Evolutionary conservation across 2,797 vertebrate genomes (phyloP), one percentile per base, ranked within the genome.

Genomic region (Poecilia picta): DNA sequence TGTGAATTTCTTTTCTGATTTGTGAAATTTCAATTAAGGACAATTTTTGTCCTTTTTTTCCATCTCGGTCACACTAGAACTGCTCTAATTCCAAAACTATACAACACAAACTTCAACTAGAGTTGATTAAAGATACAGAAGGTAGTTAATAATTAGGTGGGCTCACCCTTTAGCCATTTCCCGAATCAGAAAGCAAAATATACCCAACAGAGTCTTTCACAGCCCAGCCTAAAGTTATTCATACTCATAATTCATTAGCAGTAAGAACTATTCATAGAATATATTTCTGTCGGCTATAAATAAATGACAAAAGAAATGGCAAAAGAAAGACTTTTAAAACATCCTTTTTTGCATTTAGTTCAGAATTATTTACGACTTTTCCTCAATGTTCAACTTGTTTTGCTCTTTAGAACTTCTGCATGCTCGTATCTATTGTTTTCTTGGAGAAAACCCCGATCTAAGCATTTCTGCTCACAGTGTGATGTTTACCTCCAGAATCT

Each of bases 201-300:
- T 11, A 39, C 10, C 74, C 53, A 77, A 88, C 51, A 8, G 64
- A 90, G 85, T 91, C 25, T 15, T 25, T 16, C 47, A 20, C 13
- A 25, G 16, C 13, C 55, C 12, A 55, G 33, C 8, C 8, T 25
- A 43, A 77, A 77, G 16, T 43, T 31, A 70, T 71, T 70, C 16
- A 43, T 70, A 41, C 33, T 39, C 47, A 66, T 25, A 7, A 23
- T 64, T 36, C 12, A 68, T 45, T 41, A 41, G 39, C 64, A 41
- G 36, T 13, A 25, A 41, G 18, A 68, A 25, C 39, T 45, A 45
- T 70, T 70, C n/a, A 8, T 70, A n/a, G 23, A 43, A 70, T 7
- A 68, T 68, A 43, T 70, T n/a, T 68, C 4, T 13, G 66, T 31
- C 10, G 28, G 28, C n/a, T 62, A 43, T 18, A 7, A 36, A 68